Evolutionary conservation across 2,888 invertebrate species (phyloP), one percentile per base, ranked within the genome.

Genomic region (Myopa testacea): DNA sequence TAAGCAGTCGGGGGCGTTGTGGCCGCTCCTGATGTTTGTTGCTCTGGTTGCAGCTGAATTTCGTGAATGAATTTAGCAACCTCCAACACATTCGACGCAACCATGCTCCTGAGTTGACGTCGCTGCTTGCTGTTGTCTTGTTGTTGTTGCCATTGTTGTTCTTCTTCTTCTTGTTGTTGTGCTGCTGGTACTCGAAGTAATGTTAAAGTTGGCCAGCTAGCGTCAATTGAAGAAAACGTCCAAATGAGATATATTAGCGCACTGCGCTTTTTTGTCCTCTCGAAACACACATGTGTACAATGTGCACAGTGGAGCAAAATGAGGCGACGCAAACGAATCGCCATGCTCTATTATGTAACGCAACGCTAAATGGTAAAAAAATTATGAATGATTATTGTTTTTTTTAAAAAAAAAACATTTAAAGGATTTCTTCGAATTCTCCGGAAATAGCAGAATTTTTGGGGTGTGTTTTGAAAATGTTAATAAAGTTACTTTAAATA

Each of bases 181-280:
- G 19, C 16, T 63, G 50, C 16, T 40, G 34, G 40, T 45, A 14
- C 60, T 60, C n/a, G 26, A 62, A 8, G 40, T 73, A 73, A 73
- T 73, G 72, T 62, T 73, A 73, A 73, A 73, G 72, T 73, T 73
- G 60, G 40, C 65, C 12, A 65, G 62, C 10, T 70, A n/a, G 40
- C 38, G 12, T 40, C n/a, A 40, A 6, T 38, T 50, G 69, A 14
- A 52, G n/a, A 37, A 38, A 6, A 40, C 58, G 58, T 60, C 40
- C 38, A n/a, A 72, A 72, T 72, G 60, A 60, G 26, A 26, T 26
- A 58, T 71, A 58, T 58, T 71, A 19, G 16, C 71, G 12, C n/a
- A 16, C 38, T 71, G 34, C 34, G 34, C 52, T 69, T 52, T 68
- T 65, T 14, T 16, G 34, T 65, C 37, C 8, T 16, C 16, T 65